Percentiles rank a stretch among this genome's conserved stretches.
phyloP scores from a whole-genome alignment of 2,113 vertebrate species.

The Ictalurus furcatus region DNA sequence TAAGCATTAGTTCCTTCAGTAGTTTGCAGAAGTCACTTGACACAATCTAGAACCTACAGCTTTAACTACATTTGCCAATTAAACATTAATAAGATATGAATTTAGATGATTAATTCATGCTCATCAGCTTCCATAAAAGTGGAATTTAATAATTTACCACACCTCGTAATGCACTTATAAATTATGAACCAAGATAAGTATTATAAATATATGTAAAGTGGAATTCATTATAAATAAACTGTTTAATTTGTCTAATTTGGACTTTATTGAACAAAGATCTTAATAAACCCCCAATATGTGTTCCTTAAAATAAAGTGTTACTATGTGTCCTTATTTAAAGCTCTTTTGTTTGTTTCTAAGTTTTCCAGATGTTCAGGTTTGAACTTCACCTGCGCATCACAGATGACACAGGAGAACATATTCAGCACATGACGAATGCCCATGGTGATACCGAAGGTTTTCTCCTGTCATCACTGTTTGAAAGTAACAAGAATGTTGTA shows the following conservation, averaged over 20 bases:
- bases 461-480: slow-evolving; percentile 73
- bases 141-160: neutral
- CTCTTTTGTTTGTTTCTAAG: slow-evolving; percentile 54
- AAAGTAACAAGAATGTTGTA: slow-evolving; percentile 66
- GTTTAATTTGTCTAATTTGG: neutral
- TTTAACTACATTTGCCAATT: neutral
- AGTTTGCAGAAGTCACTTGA: neutral
- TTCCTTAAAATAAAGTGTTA: neutral
- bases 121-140: neutral
- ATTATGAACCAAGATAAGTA: neutral
- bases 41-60: neutral
- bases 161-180: neutral
- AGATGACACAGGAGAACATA: slow-evolving; percentile 71
- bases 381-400: slow-evolving; percentile 78
- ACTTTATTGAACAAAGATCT: neutral
- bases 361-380: slow-evolving; percentile 80
- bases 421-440: slow-evolving; percentile 68
- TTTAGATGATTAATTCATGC: neutral
- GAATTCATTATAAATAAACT: neutral
- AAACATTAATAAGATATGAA: neutral
- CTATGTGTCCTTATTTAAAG: neutral
- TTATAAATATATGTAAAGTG: neutral
- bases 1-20: neutral
- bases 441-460: slow-evolving; percentile 67
- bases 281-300: neutral